Percentiles rank a stretch among this genome's conserved stretches.
Conservation (phyloP, 2,113 vertebrate genomes). For the Spea bombifrons region DNA sequence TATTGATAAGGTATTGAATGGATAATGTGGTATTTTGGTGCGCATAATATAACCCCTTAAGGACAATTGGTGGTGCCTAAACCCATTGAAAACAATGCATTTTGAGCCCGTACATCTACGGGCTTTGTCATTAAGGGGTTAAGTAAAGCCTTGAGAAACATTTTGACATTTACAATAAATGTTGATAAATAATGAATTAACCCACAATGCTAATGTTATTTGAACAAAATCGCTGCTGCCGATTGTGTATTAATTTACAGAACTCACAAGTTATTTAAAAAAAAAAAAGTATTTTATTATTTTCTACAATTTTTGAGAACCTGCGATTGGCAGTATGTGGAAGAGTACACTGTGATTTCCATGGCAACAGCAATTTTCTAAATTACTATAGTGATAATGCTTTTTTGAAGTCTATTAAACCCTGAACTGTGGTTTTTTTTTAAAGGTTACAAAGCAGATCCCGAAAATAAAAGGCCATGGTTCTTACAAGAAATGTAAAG, state of each 20-base stretch:
- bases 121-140: too few relatives aligned
- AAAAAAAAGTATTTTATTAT: constrained; percentile 2
- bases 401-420: constrained; percentile 40
- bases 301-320: constrained; percentile 21
- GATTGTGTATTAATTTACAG: not conserved
- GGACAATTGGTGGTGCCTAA: too few relatives aligned
- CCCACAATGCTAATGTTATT: constrained; percentile 8
- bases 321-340: constrained; percentile 2
- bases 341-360: constrained; percentile 36
- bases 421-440: constrained; percentile 37
- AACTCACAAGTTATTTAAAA: not conserved
- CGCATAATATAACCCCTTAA: constrained; percentile 6
- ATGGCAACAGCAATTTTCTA: constrained; percentile 44
- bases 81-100: too few relatives aligned
- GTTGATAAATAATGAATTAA: constrained; percentile 11
- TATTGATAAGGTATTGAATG: constrained; percentile 28
- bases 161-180: constrained; percentile 27
- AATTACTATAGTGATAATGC: constrained; percentile 37
- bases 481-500: not conserved
- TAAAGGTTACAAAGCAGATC: constrained; percentile 29
- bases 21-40: constrained; percentile 24
- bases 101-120: too few relatives aligned
- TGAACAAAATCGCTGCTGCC: not conserved
- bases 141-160: not conserved
- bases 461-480: constrained; percentile 27